Evolutionary conservation across 2,797 vertebrate genomes (phyloP), one percentile per base, ranked within the genome.

Genomic region (Danio kyathit): DNA sequence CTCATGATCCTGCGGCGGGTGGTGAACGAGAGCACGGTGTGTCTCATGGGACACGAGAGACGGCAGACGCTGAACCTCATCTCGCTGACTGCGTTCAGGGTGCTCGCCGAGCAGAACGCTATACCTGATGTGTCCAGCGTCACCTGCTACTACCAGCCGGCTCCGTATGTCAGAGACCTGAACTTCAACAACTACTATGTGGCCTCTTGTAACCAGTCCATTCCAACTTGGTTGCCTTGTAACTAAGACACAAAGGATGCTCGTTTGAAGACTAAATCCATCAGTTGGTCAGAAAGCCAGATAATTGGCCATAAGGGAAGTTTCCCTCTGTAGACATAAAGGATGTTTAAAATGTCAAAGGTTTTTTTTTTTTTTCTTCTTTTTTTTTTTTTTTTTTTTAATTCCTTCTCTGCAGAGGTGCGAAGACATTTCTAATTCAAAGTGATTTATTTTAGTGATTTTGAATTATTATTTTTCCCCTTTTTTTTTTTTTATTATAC

Each of bases 101-200:
- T 99, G 56, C 93, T 99, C 82, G 97, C 96, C 0, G 97, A 99
- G 76, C 97, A 98, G 88, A 99, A 97, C 61, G 92, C 96, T 89
- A 97, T 99, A 86, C 97, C 97, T 0, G 96, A 95, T 0, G 95
- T 96, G 11, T 97, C 96, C 82, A 97, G 94, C 0, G 97, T 99
- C 84, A 99, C 97, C 82, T 99, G 98, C 82, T 99, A 98, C 88
- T 99, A 99, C 86, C 98, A 94, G 95, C 98, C 84, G 74, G 97
- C 84, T 88, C 97, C 82, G 0, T 98, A 99, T 0, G 96, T 98
- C 84, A 95, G 95, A 2, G 97, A 99, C 54, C 95, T 94, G 76
- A 98, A 99, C 94, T 99, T 99, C 94, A 98, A 94, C 95, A 98
- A 97, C 93, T 99, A 99, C 90, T 99, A 99, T 9, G 92, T 98